Base-by-base conservation (phyloP, 2,113 vertebrate species). In the Ceyx margarethae region DNA sequence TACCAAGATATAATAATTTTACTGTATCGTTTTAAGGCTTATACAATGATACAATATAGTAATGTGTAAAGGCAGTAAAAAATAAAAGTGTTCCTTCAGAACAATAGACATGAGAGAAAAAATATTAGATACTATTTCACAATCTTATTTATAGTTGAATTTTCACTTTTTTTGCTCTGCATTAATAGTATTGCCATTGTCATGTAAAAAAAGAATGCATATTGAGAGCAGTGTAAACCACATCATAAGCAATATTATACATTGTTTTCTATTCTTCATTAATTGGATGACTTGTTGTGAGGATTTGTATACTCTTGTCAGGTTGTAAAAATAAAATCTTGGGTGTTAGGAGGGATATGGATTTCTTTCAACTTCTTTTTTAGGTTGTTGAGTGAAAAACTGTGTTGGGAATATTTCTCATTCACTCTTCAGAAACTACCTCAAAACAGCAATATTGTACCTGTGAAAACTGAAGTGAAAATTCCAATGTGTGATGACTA, bases 391-490 rank as follows among this genome's bases (percentile, higher is more conserved):
- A 76, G 31, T 72, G 29, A 81, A 72, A 68, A 89, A 31, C 2
- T 28, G 28, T 33, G 91, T 69, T 6, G 67, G 74, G 78, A 93
- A 72, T 89, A 89, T 87, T 95, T 85, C 75, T 95, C 46, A 87
- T 95, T 85, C 60, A 77, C 46, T 88, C 89, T 94, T 87, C 68
- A 87, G 68, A 85, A 91, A 89, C 33, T 50, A 69, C 60, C 28
- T 92, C 56, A 42, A 69, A 87, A 61, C 19, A 91, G 67, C 31
- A 80, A 82, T 80, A 57, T 76, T 76, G 51, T 89, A 77, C 37
- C 81, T 89, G 72, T 74, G 87, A 94, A 94, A 92, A 92, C 48
- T 62, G 81, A 95, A 94, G 42, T 72, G 74, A 87, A 87, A 93
- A 87, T 79, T 87, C 21, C 78, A 61, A 86, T 79, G 50, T 81